Evolutionary conservation across 1,140 invertebrate species (phyloP).

Genomic region (Cyphomyrmex costatus): DNA sequence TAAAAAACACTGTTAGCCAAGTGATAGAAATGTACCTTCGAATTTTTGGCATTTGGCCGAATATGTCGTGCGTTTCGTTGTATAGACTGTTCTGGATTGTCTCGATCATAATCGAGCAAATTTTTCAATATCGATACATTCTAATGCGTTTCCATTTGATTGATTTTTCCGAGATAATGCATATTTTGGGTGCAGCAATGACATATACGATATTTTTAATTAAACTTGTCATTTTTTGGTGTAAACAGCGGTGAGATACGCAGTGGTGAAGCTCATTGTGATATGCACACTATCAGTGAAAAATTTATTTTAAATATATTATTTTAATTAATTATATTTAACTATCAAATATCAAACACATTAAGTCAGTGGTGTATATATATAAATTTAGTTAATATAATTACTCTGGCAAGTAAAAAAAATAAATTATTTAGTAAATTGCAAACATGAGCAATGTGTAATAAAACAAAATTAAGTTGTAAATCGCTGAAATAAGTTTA

Average conservation of each 20-base stretch:
- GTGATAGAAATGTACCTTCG: neutral
- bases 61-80: neutral
- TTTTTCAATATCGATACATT: conserved; percentile 27
- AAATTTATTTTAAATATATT: neutral
- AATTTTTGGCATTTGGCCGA: conserved; percentile 44
- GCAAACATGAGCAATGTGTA: neutral
- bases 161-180: neutral
- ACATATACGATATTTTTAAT: neutral
- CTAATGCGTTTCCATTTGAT: neutral
- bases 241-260: conserved; percentile 39
- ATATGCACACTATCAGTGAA: neutral
- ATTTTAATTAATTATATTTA: neutral
- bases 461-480: conserved; percentile 20
- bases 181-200: neutral
- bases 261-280: neutral
- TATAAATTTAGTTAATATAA: neutral
- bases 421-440: conserved; percentile 8
- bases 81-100: conserved; percentile 5
- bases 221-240: conserved; percentile 30
- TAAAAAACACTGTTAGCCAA: neutral
- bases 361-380: neutral
- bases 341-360: neutral
- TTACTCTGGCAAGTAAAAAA: neutral
- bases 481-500: neutral
- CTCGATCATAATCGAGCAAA: conserved; percentile 6